Base-by-base conservation (phyloP, 1,140 invertebrate genomes). In the Daktulosphaira vitifoliae region DNA sequence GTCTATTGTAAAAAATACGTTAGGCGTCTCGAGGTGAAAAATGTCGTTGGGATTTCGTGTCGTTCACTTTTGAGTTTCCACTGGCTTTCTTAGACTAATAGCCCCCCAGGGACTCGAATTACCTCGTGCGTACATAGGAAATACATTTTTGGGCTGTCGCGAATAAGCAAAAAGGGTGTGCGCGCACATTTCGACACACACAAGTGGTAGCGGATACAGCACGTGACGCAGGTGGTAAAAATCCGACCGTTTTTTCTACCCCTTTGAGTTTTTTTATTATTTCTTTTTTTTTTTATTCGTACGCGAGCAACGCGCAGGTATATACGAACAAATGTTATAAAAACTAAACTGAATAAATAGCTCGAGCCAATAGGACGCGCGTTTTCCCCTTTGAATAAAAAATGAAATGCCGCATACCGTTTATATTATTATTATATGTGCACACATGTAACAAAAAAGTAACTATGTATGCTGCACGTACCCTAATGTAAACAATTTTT, bases 261-360 rank as follows among this genome's bases (percentile, higher is more conserved):
- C 42, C 46, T 62, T n/a, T n/a, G n/a, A n/a, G n/a, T n/a, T n/a
- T n/a, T n/a, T n/a, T n/a, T n/a, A n/a, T n/a, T n/a, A n/a, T n/a
- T n/a, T n/a, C n/a, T n/a, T n/a, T n/a, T n/a, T n/a, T n/a, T n/a
- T n/a, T n/a, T n/a, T n/a, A n/a, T n/a, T n/a, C n/a, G n/a, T n/a
- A n/a, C n/a, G n/a, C n/a, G n/a, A n/a, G n/a, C n/a, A n/a, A 46
- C 25, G 38, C 26, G 42, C 42, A 46, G 56, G 56, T 62, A 48
- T 22, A 33, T 11, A 33, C 11, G 11, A 33, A 33, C 29, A 3
- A 62, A 62, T 29, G 46, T 38, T 29, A 62, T 48, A 62, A 62
- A 62, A 62, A n/a, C n/a, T n/a, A n/a, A 48, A 42, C 56, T 62
- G 42, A 62, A 62, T 62, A 62, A 62, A 62, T 62, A 62, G 56